Conservation (phyloP, 2,113 vertebrate species). For the Collichthys lucidus region DNA sequence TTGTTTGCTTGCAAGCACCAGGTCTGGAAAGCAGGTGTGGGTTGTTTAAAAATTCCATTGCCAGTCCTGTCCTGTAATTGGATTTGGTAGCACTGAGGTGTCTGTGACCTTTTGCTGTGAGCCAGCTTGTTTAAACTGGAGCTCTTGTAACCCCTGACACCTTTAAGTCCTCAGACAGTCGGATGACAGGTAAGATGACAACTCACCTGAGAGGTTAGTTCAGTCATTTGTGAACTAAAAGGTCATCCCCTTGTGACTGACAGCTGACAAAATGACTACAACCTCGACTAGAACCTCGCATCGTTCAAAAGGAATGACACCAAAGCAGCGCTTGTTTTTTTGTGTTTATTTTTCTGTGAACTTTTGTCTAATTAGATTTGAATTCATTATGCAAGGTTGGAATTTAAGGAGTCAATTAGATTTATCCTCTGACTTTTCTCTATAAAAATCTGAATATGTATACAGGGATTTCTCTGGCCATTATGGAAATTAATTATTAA, state of each 20-base stretch:
- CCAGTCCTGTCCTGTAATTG: constrained; percentile 63
- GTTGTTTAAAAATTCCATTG: constrained; percentile 52
- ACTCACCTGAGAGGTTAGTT: constrained; percentile 41
- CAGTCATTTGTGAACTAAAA: constrained; percentile 33
- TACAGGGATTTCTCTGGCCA: constrained; percentile 40
- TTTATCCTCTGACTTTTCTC: constrained; percentile 13
- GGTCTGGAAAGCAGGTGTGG: constrained; percentile 32
- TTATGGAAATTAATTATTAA: constrained; percentile 54
- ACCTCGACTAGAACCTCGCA: neutral
- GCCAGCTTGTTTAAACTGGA: constrained; percentile 63
- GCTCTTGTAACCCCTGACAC: constrained; percentile 55
- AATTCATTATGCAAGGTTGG: constrained; percentile 13
- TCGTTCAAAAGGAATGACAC: neutral
- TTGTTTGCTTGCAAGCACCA: neutral
- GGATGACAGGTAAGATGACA: constrained; percentile 57
- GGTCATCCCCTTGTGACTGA: neutral
- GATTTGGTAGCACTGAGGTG: constrained; percentile 48
- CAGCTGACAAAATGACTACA: neutral
- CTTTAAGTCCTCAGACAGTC: constrained; percentile 47
- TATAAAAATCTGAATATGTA: constrained; percentile 42
- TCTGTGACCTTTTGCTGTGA: constrained; percentile 69
- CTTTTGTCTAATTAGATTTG: constrained; percentile 9
- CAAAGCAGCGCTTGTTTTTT: neutral
- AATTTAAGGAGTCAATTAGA: constrained; percentile 35
- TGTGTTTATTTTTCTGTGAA: constrained; percentile 1